Base-by-base conservation (phyloP, 2,113 vertebrate genomes). In the Condylura cristata region DNA sequence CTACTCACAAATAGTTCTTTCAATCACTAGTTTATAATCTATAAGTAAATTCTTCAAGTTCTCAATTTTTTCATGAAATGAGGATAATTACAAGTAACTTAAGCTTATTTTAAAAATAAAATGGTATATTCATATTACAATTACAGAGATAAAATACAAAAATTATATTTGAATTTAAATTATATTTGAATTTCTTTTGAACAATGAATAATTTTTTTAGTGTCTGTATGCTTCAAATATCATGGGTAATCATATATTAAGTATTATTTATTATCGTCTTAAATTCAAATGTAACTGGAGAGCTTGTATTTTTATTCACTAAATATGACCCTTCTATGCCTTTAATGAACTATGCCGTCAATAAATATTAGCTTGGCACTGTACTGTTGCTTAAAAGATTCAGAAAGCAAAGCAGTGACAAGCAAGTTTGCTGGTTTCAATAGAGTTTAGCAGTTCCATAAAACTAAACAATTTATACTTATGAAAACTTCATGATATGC, bases 401-500 rank as follows among this genome's bases (percentile, higher is more conserved):
- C 44, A 39, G 39, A 78, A 95, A 68, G 39, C 20, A 83, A 78
- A 58, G 16, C 51, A 30, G 12, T 51, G 34, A 87, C 0, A 71
- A 46, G 8, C 13, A 89, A 76, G 22, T 82, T 84, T 56, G 6
- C 16, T 68, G 8, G 20, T 58, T 84, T 91, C 71, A 80, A 91
- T 46, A 71, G 76, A 41, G 28, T 81, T 68, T 75, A 95, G 18
- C 0, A 63, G 53, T 84, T 83, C 37, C 86, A 11, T 63, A 61
- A 93, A 91, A 91, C 17, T 92, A 30, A 56, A 65, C 93, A 82
- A 63, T 92, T 95, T 81, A 39, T 63, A 68, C 56, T 95, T 81
- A 80, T 17, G n/a, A 91, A 91, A 96, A 92, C 63, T 91, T 96
- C 48, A 72, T 94, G 86, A 82, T 41, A 94, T 74, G 41, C 85